Percentiles rank a stretch among this genome's conserved stretches.
Evolutionary conservation across 53 echinoderm and acorn worm genomes (phyloP).

Genomic region (Hippasteria phrygiana): DNA sequence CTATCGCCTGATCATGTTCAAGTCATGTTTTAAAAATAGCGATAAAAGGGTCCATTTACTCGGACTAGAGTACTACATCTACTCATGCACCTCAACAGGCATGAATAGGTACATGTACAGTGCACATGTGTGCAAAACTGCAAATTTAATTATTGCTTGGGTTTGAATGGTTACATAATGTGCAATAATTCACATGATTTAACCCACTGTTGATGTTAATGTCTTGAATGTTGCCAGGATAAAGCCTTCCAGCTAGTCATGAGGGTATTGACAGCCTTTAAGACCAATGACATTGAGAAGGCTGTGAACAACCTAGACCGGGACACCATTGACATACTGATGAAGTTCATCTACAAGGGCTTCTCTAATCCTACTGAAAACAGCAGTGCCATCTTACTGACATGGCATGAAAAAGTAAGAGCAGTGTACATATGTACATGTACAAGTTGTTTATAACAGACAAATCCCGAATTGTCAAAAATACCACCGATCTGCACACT

Average conservation of each 20-base stretch:
- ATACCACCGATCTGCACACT: background rate
- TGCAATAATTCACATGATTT: no score
- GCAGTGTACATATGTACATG: background rate
- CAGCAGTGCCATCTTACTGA: conserved; percentile 75
- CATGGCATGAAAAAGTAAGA: conserved; percentile 99
- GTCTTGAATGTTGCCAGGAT: conserved; percentile 63
- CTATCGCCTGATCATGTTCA: no score
- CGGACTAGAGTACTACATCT: no score
- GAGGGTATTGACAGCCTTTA: conserved; percentile 84
- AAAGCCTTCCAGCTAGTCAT: conserved; percentile 78
- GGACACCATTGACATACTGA: conserved; percentile 81
- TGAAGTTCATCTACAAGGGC: conserved; percentile 97
- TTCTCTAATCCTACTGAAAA: conserved; percentile 80
- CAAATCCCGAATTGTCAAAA: no score
- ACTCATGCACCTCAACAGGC: no score
- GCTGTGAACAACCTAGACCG: conserved; percentile 74
- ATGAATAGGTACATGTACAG: no score
- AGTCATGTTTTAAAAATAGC: no score
- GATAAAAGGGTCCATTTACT: no score
- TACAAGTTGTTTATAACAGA: background rate
- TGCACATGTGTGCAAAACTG: no score
- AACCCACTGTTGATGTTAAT: no score
- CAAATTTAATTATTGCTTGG: no score
- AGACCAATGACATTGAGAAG: conserved; percentile 77
- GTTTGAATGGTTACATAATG: no score